A percentile compares a stretch with the other conserved stretches of the same genome.
phyloP scores from a whole-genome alignment of 2,113 vertebrate species.

The Polyodon spathula region DNA sequence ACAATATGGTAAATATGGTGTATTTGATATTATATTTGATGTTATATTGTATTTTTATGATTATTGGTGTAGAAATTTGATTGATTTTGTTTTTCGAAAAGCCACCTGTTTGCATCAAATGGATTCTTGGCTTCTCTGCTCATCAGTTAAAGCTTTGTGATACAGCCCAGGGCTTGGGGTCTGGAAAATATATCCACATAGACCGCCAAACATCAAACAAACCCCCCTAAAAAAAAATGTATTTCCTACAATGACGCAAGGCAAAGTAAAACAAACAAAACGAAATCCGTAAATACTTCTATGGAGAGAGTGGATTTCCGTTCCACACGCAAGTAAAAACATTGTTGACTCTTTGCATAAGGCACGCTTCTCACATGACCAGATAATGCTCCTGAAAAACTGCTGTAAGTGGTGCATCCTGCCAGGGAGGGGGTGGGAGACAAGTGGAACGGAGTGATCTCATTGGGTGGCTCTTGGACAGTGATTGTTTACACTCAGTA shows the following conservation, averaged over 20 bases:
- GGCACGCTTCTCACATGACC: constrained; percentile 60
- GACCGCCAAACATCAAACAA: constrained; percentile 29
- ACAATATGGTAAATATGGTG: too few species aligned
- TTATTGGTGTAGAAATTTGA: too few species aligned
- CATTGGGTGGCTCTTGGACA: constrained; percentile 20
- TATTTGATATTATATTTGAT: too few species aligned
- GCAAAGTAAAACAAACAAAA: constrained; percentile 51
- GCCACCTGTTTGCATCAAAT: too few species aligned
- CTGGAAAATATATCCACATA: constrained; percentile 23
- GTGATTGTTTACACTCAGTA: constrained; percentile 12
- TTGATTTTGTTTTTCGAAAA: too few species aligned
- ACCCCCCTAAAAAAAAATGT: constrained; percentile 6
- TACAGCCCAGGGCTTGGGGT: constrained; percentile 33
- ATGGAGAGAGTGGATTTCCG: constrained; percentile 29
- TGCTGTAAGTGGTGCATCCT: constrained; percentile 20
- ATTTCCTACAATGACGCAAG: constrained; percentile 29
- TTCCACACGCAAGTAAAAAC: constrained; percentile 36
- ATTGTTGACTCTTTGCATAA: constrained; percentile 22
- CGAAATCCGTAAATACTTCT: constrained; percentile 20
- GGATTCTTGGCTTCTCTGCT: too few species aligned
- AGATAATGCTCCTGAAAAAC: constrained; percentile 31
- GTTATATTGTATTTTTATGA: too few species aligned
- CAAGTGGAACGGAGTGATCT: constrained; percentile 42
- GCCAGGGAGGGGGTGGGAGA: constrained; percentile 22
- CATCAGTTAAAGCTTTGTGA: too few species aligned